These are phyloP conservation scores for Carcharodon carcharias DNA, from an alignment of 2,797 vertebrate species.

Conservation along the genomic window DNA sequence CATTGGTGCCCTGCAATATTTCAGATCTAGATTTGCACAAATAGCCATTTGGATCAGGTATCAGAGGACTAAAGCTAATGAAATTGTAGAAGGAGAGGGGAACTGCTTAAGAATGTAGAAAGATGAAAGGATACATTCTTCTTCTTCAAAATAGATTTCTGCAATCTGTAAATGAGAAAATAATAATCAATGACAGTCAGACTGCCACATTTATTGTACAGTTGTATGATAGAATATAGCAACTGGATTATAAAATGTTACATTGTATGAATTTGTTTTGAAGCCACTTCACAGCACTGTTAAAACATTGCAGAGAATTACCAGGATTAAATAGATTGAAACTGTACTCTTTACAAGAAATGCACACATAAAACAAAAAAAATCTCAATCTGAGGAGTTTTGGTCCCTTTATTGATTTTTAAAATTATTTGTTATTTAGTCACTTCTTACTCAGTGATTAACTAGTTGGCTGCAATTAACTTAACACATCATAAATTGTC, in stretches of 20 bases:
- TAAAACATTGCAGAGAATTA: background rate
- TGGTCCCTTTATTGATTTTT: background rate
- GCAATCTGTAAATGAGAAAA: slow-evolving; percentile 69
- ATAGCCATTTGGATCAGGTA: background rate
- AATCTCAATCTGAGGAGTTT: background rate
- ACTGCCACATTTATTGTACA: background rate
- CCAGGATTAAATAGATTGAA: background rate
- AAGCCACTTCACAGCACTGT: background rate
- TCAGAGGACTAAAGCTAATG: background rate
- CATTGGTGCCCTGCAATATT: background rate
- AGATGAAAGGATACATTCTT: slow-evolving; percentile 85
- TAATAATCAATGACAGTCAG: slow-evolving; percentile 34
- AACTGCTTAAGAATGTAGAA: slow-evolving; percentile 39
- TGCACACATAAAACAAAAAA: too few relatives aligned
- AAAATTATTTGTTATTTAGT: background rate
- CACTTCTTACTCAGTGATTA: background rate
- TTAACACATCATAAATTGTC: background rate
- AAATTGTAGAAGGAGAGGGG: background rate
- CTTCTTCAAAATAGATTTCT: slow-evolving; percentile 79
- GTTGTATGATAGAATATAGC: background rate
- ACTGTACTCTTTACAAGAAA: background rate
- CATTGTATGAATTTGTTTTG: background rate
- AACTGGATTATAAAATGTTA: background rate
- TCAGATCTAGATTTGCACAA: background rate
- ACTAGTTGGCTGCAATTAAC: background rate